Base-by-base conservation (phyloP, 2,113 vertebrate species). In the Megaleporinus macrocephalus region DNA sequence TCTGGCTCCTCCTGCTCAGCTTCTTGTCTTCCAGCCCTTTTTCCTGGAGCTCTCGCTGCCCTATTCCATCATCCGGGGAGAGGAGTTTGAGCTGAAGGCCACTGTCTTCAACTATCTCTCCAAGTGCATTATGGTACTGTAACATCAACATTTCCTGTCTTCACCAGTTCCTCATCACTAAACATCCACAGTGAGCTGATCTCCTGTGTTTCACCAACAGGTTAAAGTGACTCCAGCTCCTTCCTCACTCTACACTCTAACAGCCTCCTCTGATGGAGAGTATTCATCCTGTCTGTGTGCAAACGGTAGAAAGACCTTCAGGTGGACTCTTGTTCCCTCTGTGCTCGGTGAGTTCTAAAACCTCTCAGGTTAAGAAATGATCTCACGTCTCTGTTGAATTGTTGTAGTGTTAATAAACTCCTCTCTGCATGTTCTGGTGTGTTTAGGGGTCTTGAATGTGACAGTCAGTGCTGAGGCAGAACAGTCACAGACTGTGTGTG, bases 11-110 rank as follows among this genome's bases (percentile, higher is more conserved):
- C n/a, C n/a, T n/a, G n/a, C n/a, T n/a, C n/a, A n/a, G n/a, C n/a
- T n/a, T 59, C 88, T 0, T 0, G 93, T 91, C 87, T 97, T 97
- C 92, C 95, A 97, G 89, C 96, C 96, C 0, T 97, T 98, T 92
- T 97, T 98, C 0, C 87, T 98, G 44, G 95, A 97, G 69, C 93
- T 95, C 76, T 93, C 85, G 0, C 81, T 98, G 85, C 97, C 97
- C 12, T 96, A 97, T 85, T 97, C 96, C 79, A 93, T 96, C 88
- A 88, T 96, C 81, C 89, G 92, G 0, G 96, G 96, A 81, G 97
- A 98, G 83, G 81, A 82, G 49, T 97, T 98, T 90, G 92, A 91
- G 1, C 91, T 98, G 77, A 97, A 95, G 83, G 95, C 95, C 59
- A 96, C 95, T 0, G 87, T 94, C 63, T 92, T 97, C 86, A 97